Percentiles rank a stretch among this genome's conserved stretches.
Evolutionary conservation across 2,797 vertebrate species (phyloP).

Genomic region (Pipistrellus kuhlii): DNA sequence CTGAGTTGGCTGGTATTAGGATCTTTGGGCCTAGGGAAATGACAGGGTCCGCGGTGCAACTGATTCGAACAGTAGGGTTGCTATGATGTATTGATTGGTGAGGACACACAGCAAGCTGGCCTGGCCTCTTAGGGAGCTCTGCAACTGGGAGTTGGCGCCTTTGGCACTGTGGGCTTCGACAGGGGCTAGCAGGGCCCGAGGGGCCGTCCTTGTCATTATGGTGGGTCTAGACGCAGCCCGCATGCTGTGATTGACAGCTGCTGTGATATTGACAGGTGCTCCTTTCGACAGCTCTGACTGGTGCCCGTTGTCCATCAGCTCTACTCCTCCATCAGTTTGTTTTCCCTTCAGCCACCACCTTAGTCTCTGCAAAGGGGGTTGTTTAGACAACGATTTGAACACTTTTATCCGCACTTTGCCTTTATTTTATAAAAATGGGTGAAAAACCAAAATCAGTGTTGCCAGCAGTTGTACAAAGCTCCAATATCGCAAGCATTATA

Average conservation of each 20-base stretch:
- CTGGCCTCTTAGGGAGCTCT: neutral
- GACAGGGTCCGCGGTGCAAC: neutral
- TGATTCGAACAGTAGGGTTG: neutral
- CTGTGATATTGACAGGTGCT: fast-evolving
- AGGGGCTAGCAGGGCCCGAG: too few species aligned
- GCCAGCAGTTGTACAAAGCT: neutral
- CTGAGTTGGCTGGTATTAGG: neutral
- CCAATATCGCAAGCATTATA: neutral
- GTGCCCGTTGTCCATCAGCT: fast-evolving
- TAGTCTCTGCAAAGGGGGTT: neutral
- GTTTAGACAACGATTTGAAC: neutral
- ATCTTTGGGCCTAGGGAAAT: neutral
- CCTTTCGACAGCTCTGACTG: neutral
- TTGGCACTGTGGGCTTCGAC: neutral
- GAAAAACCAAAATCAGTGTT: neutral
- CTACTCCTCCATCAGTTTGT: neutral
- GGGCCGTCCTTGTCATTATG: fast-evolving
- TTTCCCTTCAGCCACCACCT: neutral
- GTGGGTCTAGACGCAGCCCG: neutral
- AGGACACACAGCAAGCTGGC: neutral
- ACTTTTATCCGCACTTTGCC: neutral
- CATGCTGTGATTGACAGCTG: neutral
- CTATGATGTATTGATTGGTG: neutral
- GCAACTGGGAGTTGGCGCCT: fast-evolving
- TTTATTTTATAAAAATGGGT: slow-evolving; percentile 48